Evolutionary conservation across 2,113 vertebrate species (phyloP), one percentile per base, ranked within the genome.

Genomic region (Chloebia gouldiae): DNA sequence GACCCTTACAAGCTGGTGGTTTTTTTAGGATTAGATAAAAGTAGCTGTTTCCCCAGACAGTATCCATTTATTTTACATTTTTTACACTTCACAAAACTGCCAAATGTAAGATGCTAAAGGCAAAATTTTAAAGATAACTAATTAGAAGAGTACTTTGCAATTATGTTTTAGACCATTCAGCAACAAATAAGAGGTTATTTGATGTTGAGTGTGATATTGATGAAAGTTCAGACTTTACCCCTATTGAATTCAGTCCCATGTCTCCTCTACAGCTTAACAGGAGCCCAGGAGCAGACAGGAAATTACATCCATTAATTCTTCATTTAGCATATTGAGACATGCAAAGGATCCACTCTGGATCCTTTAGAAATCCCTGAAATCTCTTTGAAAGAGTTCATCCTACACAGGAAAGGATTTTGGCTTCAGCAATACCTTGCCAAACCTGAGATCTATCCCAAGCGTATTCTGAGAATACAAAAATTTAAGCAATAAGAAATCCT

Each of bases 21-120:
- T 97, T 96, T 97, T 97, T 95, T 93, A 96, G 96, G 93, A 96
- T 96, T 93, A 97, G 94, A 96, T 97, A 84, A 97, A 97, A 94
- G 79, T 86, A 89, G 56, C 70, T 95, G 60, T 76, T 92, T 95
- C 86, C 86, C 95, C 54, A 94, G 92, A 96, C 93, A 93, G 37
- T 78, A 96, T 89, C 71, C 87, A 87, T 86, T 96, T 72, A 40
- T 60, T 66, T 97, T 86, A 96, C 81, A 96, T 88, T 89, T 96
- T 95, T 96, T 91, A 86, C 91, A 96, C 90, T 97, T 93, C 93
- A 93, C 49, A 95, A 88, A 94, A 81, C 72, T 95, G 93, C 75
- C 9, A 51, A 96, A 92, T 84, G 56, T 83, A 95, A 92, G 69
- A 57, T 75, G 93, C 73, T 93, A 87, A 88, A 86, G 81, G 93